phyloP scores from a whole-genome alignment of 2,797 vertebrate species.

The Darevskia mixta region DNA sequence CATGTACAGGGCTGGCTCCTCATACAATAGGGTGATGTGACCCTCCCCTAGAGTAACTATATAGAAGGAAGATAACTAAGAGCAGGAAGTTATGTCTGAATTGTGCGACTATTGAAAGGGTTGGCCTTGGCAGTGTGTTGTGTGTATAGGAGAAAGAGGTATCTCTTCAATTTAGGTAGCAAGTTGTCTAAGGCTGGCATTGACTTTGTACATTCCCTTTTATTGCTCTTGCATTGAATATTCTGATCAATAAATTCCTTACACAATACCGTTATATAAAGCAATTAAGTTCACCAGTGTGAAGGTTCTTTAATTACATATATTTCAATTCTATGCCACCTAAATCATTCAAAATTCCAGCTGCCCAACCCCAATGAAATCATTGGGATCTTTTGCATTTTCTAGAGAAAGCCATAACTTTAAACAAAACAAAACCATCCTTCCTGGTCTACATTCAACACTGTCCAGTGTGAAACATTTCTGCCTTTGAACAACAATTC shows the following conservation, averaged over 20 bases:
- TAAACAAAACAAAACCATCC: background rate
- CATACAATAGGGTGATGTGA: background rate
- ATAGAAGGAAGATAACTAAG: background rate
- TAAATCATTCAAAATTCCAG: background rate
- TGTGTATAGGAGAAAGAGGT: no score
- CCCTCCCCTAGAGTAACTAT: background rate
- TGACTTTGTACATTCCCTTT: background rate
- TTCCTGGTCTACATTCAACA: background rate
- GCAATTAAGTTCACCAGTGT: background rate
- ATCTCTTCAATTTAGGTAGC: no score
- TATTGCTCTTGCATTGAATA: background rate
- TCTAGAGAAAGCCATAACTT: background rate
- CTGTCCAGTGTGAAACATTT: conserved; percentile 1
- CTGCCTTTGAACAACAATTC: conserved; percentile 25
- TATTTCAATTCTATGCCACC: background rate
- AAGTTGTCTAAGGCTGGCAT: no score
- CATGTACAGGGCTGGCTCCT: background rate
- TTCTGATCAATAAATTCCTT: background rate
- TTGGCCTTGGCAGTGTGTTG: background rate
- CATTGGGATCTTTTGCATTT: background rate
- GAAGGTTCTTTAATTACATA: background rate
- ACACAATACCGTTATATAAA: background rate
- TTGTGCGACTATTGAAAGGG: background rate
- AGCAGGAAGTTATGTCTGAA: background rate
- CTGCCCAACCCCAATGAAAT: background rate